A percentile compares a stretch with the other conserved stretches of the same genome.
These are phyloP conservation scores for Perithous albicinctus DNA, from an alignment of 2,888 invertebrate species.

Conservation along the genomic window DNA sequence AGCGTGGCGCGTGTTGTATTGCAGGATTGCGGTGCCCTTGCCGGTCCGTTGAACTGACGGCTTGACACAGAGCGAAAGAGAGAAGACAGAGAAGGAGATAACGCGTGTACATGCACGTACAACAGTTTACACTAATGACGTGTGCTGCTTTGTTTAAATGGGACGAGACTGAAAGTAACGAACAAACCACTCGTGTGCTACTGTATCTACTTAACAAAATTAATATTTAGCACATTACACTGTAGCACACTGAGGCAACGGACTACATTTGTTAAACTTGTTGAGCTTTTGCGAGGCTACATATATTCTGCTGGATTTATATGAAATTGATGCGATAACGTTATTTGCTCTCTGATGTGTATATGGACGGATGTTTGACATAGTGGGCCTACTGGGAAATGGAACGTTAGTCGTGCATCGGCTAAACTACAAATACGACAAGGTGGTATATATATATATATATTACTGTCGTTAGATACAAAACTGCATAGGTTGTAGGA, in stretches of 20 bases:
- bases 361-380: slow-evolving; percentile 20
- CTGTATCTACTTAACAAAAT: slow-evolving; percentile 26
- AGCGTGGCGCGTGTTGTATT: slow-evolving; percentile 31
- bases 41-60: slow-evolving; percentile 19
- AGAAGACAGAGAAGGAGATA: not conserved
- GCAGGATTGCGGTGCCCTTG: not conserved
- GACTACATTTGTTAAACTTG: slow-evolving; percentile 22
- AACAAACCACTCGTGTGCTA: slow-evolving; percentile 22
- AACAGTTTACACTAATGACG: slow-evolving; percentile 53
- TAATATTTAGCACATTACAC: slow-evolving; percentile 8
- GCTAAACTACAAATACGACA: slow-evolving; percentile 17
- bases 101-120: slow-evolving; percentile 11
- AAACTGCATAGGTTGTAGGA: slow-evolving; percentile 1
- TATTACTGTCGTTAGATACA: not conserved
- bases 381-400: slow-evolving; percentile 15
- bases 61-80: not conserved
- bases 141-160: slow-evolving; percentile 48
- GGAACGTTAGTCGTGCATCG: slow-evolving; percentile 8
- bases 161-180: slow-evolving; percentile 14
- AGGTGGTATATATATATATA: not conserved
- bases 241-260: not conserved
- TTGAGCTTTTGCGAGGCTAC: not conserved
- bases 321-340: slow-evolving; percentile 12
- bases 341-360: not conserved
- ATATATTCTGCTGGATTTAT: too few relatives aligned